phyloP scores from a whole-genome alignment of 2,113 vertebrate genomes.

The Xenotilapia flavipinnis region DNA sequence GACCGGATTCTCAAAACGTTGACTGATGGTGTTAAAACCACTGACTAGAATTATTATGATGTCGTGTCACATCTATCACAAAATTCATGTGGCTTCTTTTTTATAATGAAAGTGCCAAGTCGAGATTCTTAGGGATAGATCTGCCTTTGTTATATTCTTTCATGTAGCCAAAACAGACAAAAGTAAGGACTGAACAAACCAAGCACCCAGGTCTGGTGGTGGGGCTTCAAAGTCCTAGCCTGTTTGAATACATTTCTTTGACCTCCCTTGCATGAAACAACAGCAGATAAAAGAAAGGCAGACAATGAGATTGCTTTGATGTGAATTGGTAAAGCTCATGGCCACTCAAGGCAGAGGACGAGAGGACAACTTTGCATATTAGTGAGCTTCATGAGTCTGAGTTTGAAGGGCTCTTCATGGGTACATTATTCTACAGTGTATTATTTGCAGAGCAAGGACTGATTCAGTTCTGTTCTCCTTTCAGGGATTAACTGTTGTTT shows the following conservation, averaged over 20 bases:
- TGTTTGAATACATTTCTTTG: slow-evolving; percentile 24
- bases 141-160: neutral
- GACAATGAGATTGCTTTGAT: slow-evolving; percentile 44
- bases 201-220: neutral
- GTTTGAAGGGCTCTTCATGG: slow-evolving; percentile 16
- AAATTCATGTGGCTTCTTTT: neutral
- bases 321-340: slow-evolving; percentile 23
- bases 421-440: neutral
- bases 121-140: neutral
- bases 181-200: neutral
- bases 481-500: neutral
- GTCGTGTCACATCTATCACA: neutral
- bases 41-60: neutral
- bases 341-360: neutral
- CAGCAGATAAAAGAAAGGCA: slow-evolving; percentile 17
- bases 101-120: neutral
- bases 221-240: slow-evolving; percentile 39
- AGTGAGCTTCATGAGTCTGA: neutral
- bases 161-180: neutral
- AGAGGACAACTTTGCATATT: slow-evolving; percentile 30
- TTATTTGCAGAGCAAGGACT: neutral
- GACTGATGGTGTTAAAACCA: neutral
- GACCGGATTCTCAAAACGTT: neutral
- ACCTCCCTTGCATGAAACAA: slow-evolving; percentile 11
- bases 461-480: neutral